Base-by-base conservation (phyloP, 2,113 vertebrate genomes). In the Pseudorhombus dupliciocellatus region DNA sequence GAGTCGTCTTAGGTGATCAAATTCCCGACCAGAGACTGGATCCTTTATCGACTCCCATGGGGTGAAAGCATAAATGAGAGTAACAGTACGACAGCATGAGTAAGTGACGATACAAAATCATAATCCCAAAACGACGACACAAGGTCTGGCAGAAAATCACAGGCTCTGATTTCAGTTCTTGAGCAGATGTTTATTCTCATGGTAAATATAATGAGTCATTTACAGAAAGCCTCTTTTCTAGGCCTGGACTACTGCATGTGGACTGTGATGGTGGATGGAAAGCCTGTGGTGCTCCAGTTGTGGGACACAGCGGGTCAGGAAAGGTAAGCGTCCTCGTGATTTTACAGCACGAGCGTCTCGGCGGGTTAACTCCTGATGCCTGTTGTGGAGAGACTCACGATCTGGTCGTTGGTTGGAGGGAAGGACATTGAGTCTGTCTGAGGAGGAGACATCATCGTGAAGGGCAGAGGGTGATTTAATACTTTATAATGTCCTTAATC, bases 281-380 rank as follows among this genome's bases (percentile, higher is more conserved):
- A 87, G 66, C 30, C 8, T 46, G 94, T 96, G 60, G 84, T 86
- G 8, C 92, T 99, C 2, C 92, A 95, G 79, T 80, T 99, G 60
- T 99, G 97, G 97, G 97, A 99, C 86, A 98, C 97, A 0, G 97
- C 97, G 0, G 97, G 97, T 12, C 96, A 98, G 74, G 97, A 99
- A 78, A 95, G 97, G 97, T 98, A 87, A 80, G 51, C 52, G 22
- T 70, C 2, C 7, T 48, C 30, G 52, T 48, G 4, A 21, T 31
- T 52, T 56, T 16, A 54, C 46, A 5, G 10, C 14, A 5, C 25
- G 9, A 30, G 28, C 37, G 25, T 24, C 7, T 25, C 16, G 9
- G 2, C 24, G 31, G 6, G 51, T 55, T 24, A 54, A 16, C 11
- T n/a, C 21, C 21, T 59, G 44, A 51, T 59, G 55, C 15, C 25